These are phyloP conservation scores for Falco berigora DNA, from an alignment of 2,797 vertebrate genomes.

Conservation along the genomic window DNA sequence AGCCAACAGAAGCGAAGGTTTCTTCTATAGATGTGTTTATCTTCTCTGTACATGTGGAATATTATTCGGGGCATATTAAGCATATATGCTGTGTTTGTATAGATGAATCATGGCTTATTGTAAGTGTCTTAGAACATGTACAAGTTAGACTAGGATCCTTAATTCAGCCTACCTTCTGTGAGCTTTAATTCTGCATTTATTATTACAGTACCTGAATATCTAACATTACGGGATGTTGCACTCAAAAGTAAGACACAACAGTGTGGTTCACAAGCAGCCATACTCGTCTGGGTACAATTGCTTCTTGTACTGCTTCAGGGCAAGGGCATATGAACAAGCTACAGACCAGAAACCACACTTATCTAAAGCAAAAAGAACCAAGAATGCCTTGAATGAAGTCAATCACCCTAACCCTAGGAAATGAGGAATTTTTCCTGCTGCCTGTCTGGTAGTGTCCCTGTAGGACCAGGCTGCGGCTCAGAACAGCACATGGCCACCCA, in stretches of 20 bases:
- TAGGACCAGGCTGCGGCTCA: neutral
- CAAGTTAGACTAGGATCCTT: neutral
- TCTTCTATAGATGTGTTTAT: neutral
- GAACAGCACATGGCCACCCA: neutral
- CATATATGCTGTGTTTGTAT: neutral
- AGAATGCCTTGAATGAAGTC: neutral
- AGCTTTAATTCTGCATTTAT: neutral
- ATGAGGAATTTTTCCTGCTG: neutral
- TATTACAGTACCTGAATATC: neutral
- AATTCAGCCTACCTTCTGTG: neutral
- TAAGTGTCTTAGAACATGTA: neutral
- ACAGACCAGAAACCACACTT: neutral
- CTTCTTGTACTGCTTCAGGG: neutral
- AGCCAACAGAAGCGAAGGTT: neutral
- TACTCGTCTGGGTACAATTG: rapidly evolving
- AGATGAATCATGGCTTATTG: neutral
- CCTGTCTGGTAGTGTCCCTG: neutral
- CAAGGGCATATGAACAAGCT: neutral
- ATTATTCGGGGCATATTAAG: neutral
- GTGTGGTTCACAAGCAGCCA: neutral
- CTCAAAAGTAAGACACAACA: neutral
- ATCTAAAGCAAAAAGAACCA: neutral
- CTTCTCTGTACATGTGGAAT: neutral
- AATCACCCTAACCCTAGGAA: neutral
- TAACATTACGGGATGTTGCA: neutral